Base-by-base conservation (phyloP, 2,888 invertebrate genomes). In the Gastrophysa polygoni region DNA sequence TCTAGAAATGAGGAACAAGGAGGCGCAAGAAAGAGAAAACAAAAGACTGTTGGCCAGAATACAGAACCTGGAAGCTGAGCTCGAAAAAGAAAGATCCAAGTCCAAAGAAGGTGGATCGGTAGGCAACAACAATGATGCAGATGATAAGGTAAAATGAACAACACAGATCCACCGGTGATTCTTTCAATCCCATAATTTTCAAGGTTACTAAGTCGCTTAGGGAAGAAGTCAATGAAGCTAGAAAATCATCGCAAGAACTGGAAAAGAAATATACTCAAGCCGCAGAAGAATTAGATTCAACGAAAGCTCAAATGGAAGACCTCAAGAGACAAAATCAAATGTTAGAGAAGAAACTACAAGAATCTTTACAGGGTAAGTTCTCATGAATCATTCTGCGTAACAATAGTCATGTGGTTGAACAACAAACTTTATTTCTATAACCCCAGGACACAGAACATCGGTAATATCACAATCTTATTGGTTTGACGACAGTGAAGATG, bases 1-100 rank as follows among this genome's bases (percentile, higher is more conserved):
- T 11, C 85, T 93, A 61, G 95, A 95, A 82, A 83, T 95, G 71
- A 86, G 87, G 75, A 93, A 93, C 76, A 94, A 93, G 76, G 93
- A 93, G 80, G 91, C 91, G 0, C 87, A 93, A 68, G 77, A 77
- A 17, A 71, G 93, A 75, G 95, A 95, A 81, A 95, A 93, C 77
- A 93, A 93, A 79, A 88, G 93, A 73, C 85, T 95, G 52, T 83
- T 89, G 78, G 88, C 91, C 52, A 89, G 89, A 80, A 89, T 94
- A 77, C 86, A 89, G 21, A 92, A 92, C 75, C 83, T 94, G 69
- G 93, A 94, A 82, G 90, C 91, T 10, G 93, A 94, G 78, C 77
- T 92, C 68, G 91, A 92, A 63, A 89, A 91, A 72, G 89, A 68
- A 46, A 61, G 56, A n/a, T 61, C 61, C 24, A 62, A 48, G 21